phyloP scores from a whole-genome alignment of 2,888 invertebrate genomes.

The Ditula angustiorana region DNA sequence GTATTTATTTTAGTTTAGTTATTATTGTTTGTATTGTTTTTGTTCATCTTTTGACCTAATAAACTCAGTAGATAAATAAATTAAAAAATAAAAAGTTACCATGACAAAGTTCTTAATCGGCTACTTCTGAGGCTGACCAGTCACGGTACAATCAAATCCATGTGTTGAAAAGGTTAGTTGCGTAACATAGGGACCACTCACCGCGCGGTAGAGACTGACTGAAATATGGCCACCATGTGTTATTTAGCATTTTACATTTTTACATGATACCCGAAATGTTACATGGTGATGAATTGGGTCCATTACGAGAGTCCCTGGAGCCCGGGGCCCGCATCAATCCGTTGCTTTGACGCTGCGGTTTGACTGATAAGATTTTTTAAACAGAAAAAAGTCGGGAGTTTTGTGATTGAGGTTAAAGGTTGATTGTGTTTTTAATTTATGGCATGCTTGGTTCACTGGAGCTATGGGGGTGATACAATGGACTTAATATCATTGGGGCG shows the following conservation, averaged over 20 bases:
- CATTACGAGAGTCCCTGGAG: constrained; percentile 16
- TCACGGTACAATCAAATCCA: no score
- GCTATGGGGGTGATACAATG: no score
- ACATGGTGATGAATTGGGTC: constrained; percentile 24
- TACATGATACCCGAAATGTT: constrained; percentile 9
- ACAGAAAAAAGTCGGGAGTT: constrained; percentile 7
- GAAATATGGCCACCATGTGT: constrained; percentile 16
- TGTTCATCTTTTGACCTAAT: no score
- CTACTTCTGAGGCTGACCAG: no score
- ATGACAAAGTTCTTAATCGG: no score
- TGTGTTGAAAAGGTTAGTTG: no score
- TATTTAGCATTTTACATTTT: neutral
- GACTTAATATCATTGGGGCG: no score
- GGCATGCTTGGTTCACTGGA: neutral
- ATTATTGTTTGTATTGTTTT: no score
- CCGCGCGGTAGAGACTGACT: neutral
- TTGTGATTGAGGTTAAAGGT: constrained; percentile 14
- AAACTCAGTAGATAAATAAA: no score
- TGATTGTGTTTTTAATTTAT: constrained; percentile 16
- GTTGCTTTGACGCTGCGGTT: constrained; percentile 19
- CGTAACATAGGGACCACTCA: neutral
- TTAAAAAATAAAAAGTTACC: no score
- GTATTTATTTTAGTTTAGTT: no score
- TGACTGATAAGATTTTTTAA: constrained; percentile 28
- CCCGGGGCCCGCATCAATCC: constrained; percentile 11